A percentile compares a stretch with the other conserved stretches of the same genome.
phyloP scores from a whole-genome alignment of 2,113 vertebrate species.

The Sporophila hypoxantha region DNA sequence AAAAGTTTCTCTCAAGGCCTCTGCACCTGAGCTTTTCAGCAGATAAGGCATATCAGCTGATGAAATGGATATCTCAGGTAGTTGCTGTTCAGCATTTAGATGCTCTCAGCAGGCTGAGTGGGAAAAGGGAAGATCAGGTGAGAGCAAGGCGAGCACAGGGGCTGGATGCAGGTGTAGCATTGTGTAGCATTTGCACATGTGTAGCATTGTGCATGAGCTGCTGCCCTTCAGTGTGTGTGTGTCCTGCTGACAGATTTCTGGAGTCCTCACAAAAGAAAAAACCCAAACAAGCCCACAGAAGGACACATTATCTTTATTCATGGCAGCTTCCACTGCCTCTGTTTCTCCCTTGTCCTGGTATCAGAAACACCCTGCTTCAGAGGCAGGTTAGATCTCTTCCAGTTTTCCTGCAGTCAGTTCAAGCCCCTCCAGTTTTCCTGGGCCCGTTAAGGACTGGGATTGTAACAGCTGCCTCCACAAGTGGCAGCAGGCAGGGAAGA shows the following conservation, averaged over 20 bases:
- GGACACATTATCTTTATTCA: not conserved
- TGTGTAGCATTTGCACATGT: not conserved
- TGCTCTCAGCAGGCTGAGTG: not conserved
- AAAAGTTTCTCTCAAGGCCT: not conserved
- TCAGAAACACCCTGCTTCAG: not conserved
- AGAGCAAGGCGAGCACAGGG: not conserved
- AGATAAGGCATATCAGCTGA: not conserved
- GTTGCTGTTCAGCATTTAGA: not conserved
- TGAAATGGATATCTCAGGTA: not conserved
- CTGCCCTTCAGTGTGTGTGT: not conserved
- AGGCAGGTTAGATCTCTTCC: not conserved
- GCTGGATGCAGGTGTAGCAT: not conserved
- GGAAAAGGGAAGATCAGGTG: not conserved
- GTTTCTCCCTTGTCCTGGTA: not conserved
- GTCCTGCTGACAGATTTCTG: not conserved
- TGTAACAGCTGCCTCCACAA: not conserved
- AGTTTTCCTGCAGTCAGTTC: not conserved
- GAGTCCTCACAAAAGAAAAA: not conserved
- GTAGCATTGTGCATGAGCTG: not conserved
- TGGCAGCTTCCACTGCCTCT: not conserved
- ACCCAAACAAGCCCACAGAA: not conserved
- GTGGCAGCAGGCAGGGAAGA: not conserved
- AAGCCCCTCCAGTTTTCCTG: not conserved
- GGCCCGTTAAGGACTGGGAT: fast-evolving
- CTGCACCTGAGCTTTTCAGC: not conserved